Evolutionary conservation across 1,140 invertebrate genomes (phyloP).

Genomic region (Semibalanus balanoides): DNA sequence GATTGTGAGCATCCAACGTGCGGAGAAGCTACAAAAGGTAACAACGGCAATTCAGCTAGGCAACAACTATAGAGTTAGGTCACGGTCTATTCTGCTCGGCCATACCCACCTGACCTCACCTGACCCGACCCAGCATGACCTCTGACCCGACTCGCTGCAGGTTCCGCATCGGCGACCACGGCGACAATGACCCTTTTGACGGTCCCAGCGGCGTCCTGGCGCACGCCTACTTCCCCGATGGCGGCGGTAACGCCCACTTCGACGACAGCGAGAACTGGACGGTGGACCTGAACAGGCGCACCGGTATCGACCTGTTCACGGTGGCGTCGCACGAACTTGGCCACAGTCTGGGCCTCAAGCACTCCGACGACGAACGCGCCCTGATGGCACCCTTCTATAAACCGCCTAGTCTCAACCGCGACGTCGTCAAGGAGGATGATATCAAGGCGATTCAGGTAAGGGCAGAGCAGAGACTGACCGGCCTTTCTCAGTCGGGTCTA

Average conservation of each 20-base stretch:
- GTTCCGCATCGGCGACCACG: conserved; percentile 54
- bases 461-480: too few relatives aligned
- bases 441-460: conserved; percentile 50
- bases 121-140: not conserved
- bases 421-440: conserved; percentile 41
- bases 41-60: too few relatives aligned
- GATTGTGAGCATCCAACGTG: not conserved
- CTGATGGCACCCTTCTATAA: conserved; percentile 92
- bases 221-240: conserved; percentile 77
- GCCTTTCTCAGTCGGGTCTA: too few relatives aligned
- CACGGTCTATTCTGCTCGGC: too few relatives aligned
- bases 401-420: conserved; percentile 58
- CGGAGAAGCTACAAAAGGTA: too few relatives aligned
- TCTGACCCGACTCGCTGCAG: conserved; percentile 17
- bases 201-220: conserved; percentile 75
- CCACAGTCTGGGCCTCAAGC: conserved; percentile 77
- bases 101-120: too few relatives aligned
- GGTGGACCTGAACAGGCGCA: conserved; percentile 19
- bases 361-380: conserved; percentile 71
- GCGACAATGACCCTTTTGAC: conserved; percentile 71
- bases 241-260: conserved; percentile 73
- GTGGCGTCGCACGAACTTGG: conserved; percentile 91
- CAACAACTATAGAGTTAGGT: not conserved
- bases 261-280: conserved; percentile 71
- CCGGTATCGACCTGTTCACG: conserved; percentile 66